Conservation (phyloP, 2,113 vertebrate genomes). For the Nycticebus coucang region DNA sequence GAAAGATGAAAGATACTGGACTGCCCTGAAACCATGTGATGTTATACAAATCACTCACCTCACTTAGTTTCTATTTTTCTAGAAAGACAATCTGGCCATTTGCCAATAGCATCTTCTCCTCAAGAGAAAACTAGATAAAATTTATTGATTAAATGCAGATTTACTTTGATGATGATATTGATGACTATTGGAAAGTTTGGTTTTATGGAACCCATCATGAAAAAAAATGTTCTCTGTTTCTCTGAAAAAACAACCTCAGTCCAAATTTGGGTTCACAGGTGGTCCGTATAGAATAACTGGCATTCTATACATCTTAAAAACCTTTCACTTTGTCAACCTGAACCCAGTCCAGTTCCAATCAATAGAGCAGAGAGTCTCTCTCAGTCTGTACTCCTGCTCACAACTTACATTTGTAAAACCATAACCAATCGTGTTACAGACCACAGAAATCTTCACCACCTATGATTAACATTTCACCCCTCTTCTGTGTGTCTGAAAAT, state of each 20-base stretch:
- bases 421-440: slow-evolving; percentile 57
- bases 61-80: not conserved
- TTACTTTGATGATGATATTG: not conserved
- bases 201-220: not conserved
- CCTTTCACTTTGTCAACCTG: not conserved
- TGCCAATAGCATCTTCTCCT: not conserved
- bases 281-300: not conserved
- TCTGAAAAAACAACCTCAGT: not conserved
- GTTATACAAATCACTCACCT: not conserved
- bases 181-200: not conserved
- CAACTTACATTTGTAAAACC: slow-evolving; percentile 52
- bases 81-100: not conserved
- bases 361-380: not conserved
- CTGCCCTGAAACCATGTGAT: not conserved
- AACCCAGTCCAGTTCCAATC: slow-evolving; percentile 22
- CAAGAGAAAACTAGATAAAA: not conserved
- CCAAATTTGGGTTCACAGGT: not conserved
- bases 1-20: not conserved
- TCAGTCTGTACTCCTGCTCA: not conserved
- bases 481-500: slow-evolving; percentile 67
- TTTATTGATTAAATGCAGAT: not conserved
- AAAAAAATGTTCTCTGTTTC: slow-evolving; percentile 7
- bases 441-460: slow-evolving; percentile 55
- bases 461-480: slow-evolving; percentile 57
- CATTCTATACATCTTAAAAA: not conserved